Percentiles rank a stretch among this genome's conserved stretches.
phyloP scores from a whole-genome alignment of 2,113 vertebrate species.

The Hippocampus barbouri region DNA sequence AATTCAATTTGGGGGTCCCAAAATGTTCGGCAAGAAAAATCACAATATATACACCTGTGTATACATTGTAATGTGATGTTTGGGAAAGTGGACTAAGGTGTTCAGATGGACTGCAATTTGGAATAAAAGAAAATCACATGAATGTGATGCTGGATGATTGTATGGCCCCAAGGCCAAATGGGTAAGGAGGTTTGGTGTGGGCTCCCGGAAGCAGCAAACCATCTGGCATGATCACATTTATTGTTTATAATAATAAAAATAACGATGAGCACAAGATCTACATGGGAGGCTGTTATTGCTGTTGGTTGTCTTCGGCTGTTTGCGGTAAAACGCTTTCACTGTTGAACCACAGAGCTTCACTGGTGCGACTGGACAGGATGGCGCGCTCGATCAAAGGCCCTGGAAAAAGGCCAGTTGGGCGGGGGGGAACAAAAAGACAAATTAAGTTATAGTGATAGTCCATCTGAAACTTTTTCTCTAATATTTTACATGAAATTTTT shows the following conservation, averaged over 20 bases:
- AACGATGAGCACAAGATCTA: conserved; percentile 5
- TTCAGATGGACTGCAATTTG: too few species aligned
- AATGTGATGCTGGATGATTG: too few species aligned
- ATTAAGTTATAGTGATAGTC: neutral
- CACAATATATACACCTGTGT: neutral
- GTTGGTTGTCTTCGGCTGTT: neutral
- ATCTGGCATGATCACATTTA: too few species aligned
- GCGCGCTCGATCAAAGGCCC: conserved; percentile 79
- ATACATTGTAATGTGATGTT: neutral
- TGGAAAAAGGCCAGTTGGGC: conserved; percentile 34
- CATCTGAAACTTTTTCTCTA: neutral
- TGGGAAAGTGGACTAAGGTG: too few species aligned
- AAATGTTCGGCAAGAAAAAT: conserved; percentile 5
- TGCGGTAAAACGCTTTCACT: conserved; percentile 68
- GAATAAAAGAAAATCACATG: too few species aligned
- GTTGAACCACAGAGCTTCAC: conserved; percentile 80
- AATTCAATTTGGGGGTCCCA: neutral
- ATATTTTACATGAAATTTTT: too few species aligned
- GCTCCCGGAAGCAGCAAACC: too few species aligned
- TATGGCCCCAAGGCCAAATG: too few species aligned
- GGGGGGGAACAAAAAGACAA: neutral
- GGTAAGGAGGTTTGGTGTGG: too few species aligned
- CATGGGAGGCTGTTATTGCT: conserved; percentile 9
- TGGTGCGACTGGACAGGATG: conserved; percentile 78
- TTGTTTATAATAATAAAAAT: neutral